Conservation (phyloP, 2,888 invertebrate species). For the Tachina lurida region DNA sequence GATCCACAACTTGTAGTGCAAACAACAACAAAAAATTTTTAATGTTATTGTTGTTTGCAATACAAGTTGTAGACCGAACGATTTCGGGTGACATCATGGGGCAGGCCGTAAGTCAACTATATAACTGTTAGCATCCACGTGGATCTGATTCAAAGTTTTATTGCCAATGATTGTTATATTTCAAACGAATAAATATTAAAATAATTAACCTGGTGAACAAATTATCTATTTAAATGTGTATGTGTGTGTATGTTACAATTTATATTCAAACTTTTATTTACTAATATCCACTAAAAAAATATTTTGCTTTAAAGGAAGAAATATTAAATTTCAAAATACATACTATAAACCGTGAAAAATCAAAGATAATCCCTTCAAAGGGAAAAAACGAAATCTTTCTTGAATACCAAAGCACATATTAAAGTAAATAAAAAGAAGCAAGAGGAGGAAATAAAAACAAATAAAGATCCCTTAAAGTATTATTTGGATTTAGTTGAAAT, state of each 20-base stretch:
- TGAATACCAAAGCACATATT: constrained; percentile 38
- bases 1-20: too few relatives aligned
- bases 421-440: background rate
- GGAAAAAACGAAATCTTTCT: constrained; percentile 30
- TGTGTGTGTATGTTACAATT: background rate
- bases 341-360: constrained; percentile 62
- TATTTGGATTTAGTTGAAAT: constrained; percentile 39
- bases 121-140: too few relatives aligned
- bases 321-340: constrained; percentile 45
- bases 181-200: too few relatives aligned
- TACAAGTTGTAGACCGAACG: too few relatives aligned
- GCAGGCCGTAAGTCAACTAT: too few relatives aligned
- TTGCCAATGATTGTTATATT: too few relatives aligned
- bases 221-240: background rate
- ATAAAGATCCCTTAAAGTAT: constrained; percentile 54
- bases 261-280: background rate
- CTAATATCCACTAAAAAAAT: background rate
- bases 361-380: constrained; percentile 62
- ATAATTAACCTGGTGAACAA: too few relatives aligned
- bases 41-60: too few relatives aligned
- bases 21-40: too few relatives aligned
- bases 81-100: too few relatives aligned
- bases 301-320: constrained; percentile 30
- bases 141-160: too few relatives aligned
- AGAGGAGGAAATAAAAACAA: background rate